phyloP scores from a whole-genome alignment of 1,140 invertebrate genomes.

The Gyrodactylus bullatarudis region DNA sequence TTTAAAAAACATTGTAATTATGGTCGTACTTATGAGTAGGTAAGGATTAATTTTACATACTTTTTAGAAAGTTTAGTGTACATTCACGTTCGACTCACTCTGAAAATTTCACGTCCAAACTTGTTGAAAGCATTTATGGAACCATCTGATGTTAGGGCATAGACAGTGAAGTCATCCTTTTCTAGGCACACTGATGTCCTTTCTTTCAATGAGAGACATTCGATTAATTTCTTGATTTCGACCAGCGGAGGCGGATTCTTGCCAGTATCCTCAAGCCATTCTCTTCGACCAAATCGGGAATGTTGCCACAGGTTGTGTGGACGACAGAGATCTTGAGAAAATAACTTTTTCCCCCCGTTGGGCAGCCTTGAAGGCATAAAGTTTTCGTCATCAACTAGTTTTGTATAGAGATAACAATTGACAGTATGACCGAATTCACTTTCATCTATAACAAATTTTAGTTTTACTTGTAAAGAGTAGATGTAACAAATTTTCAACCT shows the following conservation, averaged over 20 bases:
- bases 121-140: neutral
- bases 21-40: too few species aligned
- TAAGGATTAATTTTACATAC: too few species aligned
- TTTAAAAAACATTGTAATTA: too few species aligned
- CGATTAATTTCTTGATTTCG: too few species aligned
- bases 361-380: neutral
- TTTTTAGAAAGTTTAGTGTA: too few species aligned
- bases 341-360: neutral
- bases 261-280: neutral
- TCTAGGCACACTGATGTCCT: neutral
- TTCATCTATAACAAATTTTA: neutral
- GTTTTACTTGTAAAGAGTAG: neutral
- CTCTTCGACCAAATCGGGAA: neutral
- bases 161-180: neutral
- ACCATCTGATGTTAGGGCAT: neutral
- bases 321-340: neutral
- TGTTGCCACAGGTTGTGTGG: neutral
- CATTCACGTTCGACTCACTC: too few species aligned
- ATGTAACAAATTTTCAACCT: too few species aligned
- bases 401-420: neutral
- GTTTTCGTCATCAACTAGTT: too few species aligned
- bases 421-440: neutral
- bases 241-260: neutral
- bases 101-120: neutral
- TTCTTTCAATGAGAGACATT: neutral